Evolutionary conservation across 2,797 vertebrate genomes (phyloP).

Genomic region (Oreochromis grahami): DNA sequence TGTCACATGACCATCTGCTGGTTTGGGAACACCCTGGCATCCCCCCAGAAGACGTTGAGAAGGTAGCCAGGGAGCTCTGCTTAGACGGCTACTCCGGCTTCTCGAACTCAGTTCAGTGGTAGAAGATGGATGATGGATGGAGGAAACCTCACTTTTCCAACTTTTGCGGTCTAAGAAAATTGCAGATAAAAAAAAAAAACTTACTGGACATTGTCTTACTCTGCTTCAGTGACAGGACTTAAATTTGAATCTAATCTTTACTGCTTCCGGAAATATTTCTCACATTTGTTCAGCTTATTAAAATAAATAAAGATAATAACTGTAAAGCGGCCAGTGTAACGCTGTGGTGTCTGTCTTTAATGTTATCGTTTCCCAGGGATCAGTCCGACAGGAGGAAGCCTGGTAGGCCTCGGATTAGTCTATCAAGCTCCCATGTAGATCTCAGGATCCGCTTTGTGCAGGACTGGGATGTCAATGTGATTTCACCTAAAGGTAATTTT

Average conservation of each 20-base stretch:
- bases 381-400: neutral
- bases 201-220: neutral
- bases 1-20: neutral
- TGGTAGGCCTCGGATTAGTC: neutral
- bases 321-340: neutral
- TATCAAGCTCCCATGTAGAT: neutral
- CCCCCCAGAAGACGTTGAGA: neutral
- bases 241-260: neutral
- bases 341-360: neutral
- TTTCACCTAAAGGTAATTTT: neutral
- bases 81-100: neutral
- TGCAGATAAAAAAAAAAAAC: neutral
- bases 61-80: neutral
- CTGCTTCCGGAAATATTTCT: accelerated
- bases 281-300: neutral
- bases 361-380: neutral
- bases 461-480: neutral
- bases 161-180: accelerated
- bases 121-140: neutral
- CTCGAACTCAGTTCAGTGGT: neutral
- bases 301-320: neutral
- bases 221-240: neutral
- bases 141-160: neutral
- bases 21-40: neutral
- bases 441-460: conserved; percentile 5